phyloP scores from a whole-genome alignment of 64 coral and sea anemone genomes.

The Stylophora pistillata region DNA sequence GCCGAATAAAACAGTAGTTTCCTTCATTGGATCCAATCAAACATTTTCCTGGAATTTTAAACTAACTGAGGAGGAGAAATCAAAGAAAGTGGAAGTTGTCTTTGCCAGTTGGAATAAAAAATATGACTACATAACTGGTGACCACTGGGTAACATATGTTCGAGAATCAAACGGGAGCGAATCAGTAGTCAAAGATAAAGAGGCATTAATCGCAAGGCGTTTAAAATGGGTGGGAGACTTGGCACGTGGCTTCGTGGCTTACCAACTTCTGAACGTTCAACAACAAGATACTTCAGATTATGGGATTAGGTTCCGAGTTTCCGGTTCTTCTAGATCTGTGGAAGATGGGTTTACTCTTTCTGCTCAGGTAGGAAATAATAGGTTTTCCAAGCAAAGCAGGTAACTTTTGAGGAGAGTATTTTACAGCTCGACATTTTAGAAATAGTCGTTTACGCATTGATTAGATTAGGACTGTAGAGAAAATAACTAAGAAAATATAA shows the following conservation, averaged over 20 bases:
- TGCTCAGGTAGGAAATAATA: neutral
- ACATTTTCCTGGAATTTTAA: neutral
- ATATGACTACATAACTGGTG: neutral
- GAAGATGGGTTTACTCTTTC: neutral
- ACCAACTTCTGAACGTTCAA: slow-evolving; percentile 1
- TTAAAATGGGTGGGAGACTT: neutral
- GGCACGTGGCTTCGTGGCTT: neutral
- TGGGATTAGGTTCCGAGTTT: neutral
- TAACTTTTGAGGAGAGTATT: too few species aligned
- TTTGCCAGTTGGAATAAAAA: neutral
- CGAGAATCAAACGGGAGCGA: neutral
- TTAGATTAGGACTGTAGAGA: too few species aligned
- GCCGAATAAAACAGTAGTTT: neutral
- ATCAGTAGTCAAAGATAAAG: too few species aligned
- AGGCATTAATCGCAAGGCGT: neutral
- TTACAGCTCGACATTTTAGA: too few species aligned
- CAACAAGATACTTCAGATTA: neutral
- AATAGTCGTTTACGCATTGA: too few species aligned
- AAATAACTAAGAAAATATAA: too few species aligned
- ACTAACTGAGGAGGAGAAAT: neutral
- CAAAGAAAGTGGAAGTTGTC: neutral
- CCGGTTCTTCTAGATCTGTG: neutral
- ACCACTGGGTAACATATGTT: neutral
- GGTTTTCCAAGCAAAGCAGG: too few species aligned
- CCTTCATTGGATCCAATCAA: neutral